These are phyloP conservation scores for Sesia apiformis DNA, from an alignment of 2,888 invertebrate species.

Conservation along the genomic window DNA sequence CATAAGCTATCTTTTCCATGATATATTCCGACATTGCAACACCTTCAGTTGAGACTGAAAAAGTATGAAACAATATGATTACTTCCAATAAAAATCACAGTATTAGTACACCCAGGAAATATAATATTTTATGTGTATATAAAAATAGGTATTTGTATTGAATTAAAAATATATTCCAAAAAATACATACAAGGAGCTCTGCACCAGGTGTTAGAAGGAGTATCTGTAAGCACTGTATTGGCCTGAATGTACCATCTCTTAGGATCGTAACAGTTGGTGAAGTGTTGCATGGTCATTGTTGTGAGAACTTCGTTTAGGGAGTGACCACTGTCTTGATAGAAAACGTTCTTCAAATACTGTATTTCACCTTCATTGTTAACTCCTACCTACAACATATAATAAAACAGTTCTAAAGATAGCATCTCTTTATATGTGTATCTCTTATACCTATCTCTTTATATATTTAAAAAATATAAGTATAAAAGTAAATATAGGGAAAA, in stretches of 20 bases:
- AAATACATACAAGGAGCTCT: constrained; percentile 76
- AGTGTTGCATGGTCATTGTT: constrained; percentile 37
- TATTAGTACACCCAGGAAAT: too few species aligned
- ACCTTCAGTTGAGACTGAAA: constrained; percentile 75
- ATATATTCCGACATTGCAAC: constrained; percentile 77
- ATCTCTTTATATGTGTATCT: too few species aligned
- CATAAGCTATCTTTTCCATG: constrained; percentile 79
- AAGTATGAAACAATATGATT: too few species aligned
- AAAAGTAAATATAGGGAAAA: too few species aligned
- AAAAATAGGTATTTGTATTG: too few species aligned
- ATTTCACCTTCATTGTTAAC: constrained; percentile 78
- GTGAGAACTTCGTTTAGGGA: constrained; percentile 61
- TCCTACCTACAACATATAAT: constrained; percentile 53
- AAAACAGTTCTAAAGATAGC: too few species aligned
- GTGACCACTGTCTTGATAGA: constrained; percentile 70
- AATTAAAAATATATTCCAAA: too few species aligned
- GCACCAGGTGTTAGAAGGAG: constrained; percentile 80
- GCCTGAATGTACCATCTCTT: constrained; percentile 73
- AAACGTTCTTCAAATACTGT: constrained; percentile 73
- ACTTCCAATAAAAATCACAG: too few species aligned
- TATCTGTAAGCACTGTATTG: constrained; percentile 75
- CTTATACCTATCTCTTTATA: too few species aligned
- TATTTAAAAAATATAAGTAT: too few species aligned
- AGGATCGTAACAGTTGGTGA: constrained; percentile 71
- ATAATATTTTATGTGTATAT: too few species aligned